Evolutionary conservation across 2,113 vertebrate genomes (phyloP), one percentile per base, ranked within the genome.

Genomic region (Procavia capensis): DNA sequence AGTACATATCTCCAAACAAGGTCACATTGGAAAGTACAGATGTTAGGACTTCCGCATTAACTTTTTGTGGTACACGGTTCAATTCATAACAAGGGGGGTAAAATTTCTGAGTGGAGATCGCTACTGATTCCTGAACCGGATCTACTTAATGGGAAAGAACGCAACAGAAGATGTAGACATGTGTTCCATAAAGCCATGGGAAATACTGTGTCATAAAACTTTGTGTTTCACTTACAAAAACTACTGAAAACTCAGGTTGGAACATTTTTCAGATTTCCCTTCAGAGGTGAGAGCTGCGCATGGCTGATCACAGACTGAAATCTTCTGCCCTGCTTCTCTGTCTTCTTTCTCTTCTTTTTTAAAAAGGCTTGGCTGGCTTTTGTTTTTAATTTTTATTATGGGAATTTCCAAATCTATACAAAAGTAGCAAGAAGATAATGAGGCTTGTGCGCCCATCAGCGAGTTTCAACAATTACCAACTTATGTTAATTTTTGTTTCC

Each of bases 101-200:
- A 3, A 1, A 36, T 13, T 50, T 27, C 64, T 27, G n/a, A 59
- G n/a, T 0, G 17, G 24, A 11, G 64, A 13, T 8, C n/a, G 31
- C 64, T 39, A 3, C 39, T 9, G 80, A 9, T 24, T 74, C 9
- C 25, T 45, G 5, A 6, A 2, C 5, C 4, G 54, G 41, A 2
- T 29, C 17, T 64, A 59, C 34, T 43, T 20, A 22, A 2, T 6
- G 93, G 2, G 34, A 24, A 4, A 17, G n/a, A 24, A 45, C 1
- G 31, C 39, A 31, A 9, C 6, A 10, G 45, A 34, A 29, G 17
- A 29, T 6, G 0, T 0, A 13, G 9, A 29, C 6, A 24, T 9
- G 3, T 19, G 0, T 4, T 1, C 1, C 31, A 0, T 24, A 9
- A 1, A 29, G 54, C 43, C 43, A 47, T 24, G 10, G 13, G 3